Evolutionary conservation across 2,888 invertebrate species (phyloP).

Genomic region (Torymus texanus): DNA sequence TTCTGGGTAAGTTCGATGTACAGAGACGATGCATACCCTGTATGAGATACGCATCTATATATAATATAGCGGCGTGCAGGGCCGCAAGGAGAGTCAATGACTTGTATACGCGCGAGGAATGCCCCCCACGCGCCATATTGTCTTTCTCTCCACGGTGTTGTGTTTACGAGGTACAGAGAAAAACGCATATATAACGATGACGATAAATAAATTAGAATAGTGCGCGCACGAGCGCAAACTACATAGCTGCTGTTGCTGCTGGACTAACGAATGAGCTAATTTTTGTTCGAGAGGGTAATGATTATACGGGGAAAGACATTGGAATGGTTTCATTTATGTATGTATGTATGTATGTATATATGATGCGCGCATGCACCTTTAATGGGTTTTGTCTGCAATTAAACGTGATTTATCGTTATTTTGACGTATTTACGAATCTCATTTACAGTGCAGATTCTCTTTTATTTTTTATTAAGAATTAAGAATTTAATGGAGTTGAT

Average conservation of each 20-base stretch:
- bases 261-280: background rate
- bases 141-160: background rate
- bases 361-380: too few species aligned
- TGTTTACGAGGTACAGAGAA: background rate
- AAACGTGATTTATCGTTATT: background rate
- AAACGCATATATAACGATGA: background rate
- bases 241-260: background rate
- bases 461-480: too few species aligned
- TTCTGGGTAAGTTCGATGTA: constrained; percentile 9
- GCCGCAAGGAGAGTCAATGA: constrained; percentile 25
- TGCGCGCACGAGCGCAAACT: background rate
- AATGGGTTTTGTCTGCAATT: too few species aligned
- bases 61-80: background rate
- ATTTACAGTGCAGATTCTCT: too few species aligned
- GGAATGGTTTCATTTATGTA: too few species aligned
- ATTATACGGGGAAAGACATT: too few species aligned
- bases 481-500: too few species aligned
- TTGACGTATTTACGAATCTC: background rate
- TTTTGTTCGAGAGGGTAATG: too few species aligned
- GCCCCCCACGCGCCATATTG: background rate
- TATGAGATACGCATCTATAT: constrained; percentile 41
- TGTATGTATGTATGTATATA: too few species aligned
- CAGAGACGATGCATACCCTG: background rate
- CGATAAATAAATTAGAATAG: constrained; percentile 12
- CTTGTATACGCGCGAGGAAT: background rate